Percentiles rank a stretch among this genome's conserved stretches.
phyloP scores from a whole-genome alignment of 2,797 vertebrate species.

The Todus mexicanus region DNA sequence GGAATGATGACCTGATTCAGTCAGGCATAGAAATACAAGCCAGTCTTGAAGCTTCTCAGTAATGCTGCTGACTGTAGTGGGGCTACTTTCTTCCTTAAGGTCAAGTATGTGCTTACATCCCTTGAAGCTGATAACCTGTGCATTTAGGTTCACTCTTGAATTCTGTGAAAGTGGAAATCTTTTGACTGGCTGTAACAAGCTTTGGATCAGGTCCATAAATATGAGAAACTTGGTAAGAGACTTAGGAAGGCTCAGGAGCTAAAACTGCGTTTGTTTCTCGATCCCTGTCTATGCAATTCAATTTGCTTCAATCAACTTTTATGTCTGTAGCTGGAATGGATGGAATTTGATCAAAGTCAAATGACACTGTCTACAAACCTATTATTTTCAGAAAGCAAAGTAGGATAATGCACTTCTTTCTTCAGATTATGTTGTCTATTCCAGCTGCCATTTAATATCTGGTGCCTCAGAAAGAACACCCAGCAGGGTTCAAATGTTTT shows the following conservation, averaged over 20 bases:
- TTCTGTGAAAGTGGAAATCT: background rate
- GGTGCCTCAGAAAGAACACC: background rate
- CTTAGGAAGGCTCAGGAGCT: background rate
- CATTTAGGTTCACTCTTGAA: background rate
- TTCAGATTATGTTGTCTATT: background rate
- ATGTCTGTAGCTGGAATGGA: background rate
- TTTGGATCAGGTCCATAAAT: background rate
- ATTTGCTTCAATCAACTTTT: slow-evolving; percentile 9
- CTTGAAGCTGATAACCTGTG: background rate
- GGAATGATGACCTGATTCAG: slow-evolving; percentile 46
- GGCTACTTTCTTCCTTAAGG: background rate
- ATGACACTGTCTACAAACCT: background rate
- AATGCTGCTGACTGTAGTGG: background rate
- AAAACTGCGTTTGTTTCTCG: background rate
- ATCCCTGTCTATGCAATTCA: background rate
- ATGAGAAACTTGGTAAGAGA: background rate
- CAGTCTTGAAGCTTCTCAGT: background rate
- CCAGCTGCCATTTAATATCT: background rate
- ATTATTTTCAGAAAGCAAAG: background rate
- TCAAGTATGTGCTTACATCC: background rate
- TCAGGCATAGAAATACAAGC: slow-evolving; percentile 31
- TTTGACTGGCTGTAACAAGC: background rate
- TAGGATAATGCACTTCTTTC: background rate
- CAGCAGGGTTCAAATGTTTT: background rate
- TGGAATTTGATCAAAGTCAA: background rate